Evolutionary conservation across 2,113 vertebrate genomes (phyloP), one percentile per base, ranked within the genome.

Genomic region (Zosterops lateralis): DNA sequence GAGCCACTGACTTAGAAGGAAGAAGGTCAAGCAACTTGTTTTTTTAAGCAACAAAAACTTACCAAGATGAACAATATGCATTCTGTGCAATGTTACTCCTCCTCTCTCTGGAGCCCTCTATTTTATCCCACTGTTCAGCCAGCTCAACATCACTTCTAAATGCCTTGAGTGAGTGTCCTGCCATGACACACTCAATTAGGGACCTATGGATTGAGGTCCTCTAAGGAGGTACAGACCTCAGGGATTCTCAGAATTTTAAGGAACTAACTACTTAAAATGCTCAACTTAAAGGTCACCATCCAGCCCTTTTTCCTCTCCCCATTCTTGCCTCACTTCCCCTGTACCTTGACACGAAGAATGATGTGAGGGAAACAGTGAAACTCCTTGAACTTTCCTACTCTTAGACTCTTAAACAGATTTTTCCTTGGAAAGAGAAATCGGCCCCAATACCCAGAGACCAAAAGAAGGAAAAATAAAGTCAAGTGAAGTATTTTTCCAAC

Each of bases 401-500:
- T 76, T 80, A 25, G 62, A 54, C n/a, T 76, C 65, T 79, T 76
- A 79, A 42, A 61, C 5, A 79, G 62, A 84, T 73, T 95, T 96
- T 96, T 91, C 95, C 89, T 91, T 79, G 67, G 62, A 92, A 93
- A 90, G 44, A 21, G 50, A 96, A 94, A 91, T 75, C n/a, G 57
- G 20, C 7, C 66, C 61, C 45, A 87, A 62, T 20, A 93, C 11
- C 8, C 36, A 78, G 61, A 82, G 45, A 74, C 34, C 4, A 56
- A 76, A 79, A 87, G 42, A 84, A 85, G 89, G 91, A 95, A 95
- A 95, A 93, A 95, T 85, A 68, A 34, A 76, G 54, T 89, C 67
- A 89, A 89, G 13, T 72, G 45, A 84, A 89, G 47, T 40, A 48
- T 60, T 84, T 95, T 96, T 89, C 92, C 91, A 91, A 10, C 7